Conservation (phyloP, 2,797 vertebrate species). For the Coendou prehensilis region DNA sequence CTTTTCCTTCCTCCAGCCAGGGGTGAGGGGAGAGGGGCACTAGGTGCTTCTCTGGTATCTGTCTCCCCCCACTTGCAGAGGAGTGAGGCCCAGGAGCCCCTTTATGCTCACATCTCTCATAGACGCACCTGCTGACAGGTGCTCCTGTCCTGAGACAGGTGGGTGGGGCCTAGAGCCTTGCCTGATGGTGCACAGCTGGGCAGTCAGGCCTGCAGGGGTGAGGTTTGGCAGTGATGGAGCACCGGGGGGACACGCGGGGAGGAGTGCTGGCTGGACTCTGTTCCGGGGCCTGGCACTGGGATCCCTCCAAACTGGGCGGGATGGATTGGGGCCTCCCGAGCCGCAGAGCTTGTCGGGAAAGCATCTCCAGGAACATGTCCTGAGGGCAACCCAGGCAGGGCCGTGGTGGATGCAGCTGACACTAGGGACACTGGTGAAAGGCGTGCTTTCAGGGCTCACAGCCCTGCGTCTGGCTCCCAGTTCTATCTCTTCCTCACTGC, state of each 20-base stretch:
- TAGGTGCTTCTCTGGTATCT: background rate
- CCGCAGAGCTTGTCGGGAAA: background rate
- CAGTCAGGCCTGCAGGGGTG: background rate
- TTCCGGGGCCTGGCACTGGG: background rate
- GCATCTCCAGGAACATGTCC: background rate
- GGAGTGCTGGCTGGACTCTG: background rate
- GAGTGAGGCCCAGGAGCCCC: background rate
- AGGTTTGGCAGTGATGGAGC: fast-evolving
- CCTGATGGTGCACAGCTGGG: background rate
- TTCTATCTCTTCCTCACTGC: background rate
- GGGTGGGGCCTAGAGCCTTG: background rate
- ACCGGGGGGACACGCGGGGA: background rate
- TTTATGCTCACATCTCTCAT: background rate
- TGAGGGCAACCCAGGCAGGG: background rate
- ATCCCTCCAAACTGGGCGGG: background rate
- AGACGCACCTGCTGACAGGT: background rate
- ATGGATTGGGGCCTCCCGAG: too few species aligned
- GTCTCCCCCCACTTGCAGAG: constrained; percentile 2
- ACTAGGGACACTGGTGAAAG: background rate
- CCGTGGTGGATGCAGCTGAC: background rate
- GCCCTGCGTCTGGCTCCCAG: background rate
- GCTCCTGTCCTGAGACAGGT: background rate
- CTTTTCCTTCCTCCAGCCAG: background rate
- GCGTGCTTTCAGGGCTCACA: background rate
- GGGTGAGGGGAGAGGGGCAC: fast-evolving